Percentiles rank a stretch among this genome's conserved stretches.
Evolutionary conservation across 2,797 vertebrate genomes (phyloP).

Genomic region (Urocyon cinereoargenteus): DNA sequence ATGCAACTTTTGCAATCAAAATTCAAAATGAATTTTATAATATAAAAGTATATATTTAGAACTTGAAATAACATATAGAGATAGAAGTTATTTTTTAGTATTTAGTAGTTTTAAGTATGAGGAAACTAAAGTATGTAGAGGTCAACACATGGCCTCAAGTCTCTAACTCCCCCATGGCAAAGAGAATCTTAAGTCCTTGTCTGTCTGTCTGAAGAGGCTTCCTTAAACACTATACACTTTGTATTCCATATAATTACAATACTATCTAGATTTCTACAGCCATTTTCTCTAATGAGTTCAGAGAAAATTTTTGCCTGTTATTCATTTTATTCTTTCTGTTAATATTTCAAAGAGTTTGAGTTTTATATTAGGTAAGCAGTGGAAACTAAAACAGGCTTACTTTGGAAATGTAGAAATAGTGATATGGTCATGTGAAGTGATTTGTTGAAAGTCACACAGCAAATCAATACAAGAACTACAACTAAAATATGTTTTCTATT

Average conservation of each 20-base stretch:
- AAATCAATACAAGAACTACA: constrained; percentile 8
- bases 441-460: not conserved
- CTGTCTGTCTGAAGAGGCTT: not conserved
- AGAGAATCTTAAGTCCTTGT: not conserved
- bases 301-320: not conserved
- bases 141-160: not conserved
- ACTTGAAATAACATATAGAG: not conserved
- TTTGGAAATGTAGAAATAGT: not conserved
- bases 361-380: constrained; percentile 26
- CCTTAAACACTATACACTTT: not conserved
- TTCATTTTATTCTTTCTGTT: constrained; percentile 18
- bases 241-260: not conserved
- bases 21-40: too few species aligned
- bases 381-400: constrained; percentile 34
- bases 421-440: not conserved
- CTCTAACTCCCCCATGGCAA: not conserved
- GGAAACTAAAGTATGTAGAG: not conserved
- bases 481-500: not conserved
- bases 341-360: not conserved
- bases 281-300: not conserved
- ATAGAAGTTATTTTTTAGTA: not conserved
- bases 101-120: not conserved
- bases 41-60: not conserved
- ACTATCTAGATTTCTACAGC: not conserved
- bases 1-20: not conserved